Base-by-base conservation (phyloP, 2,113 vertebrate species). In the Entomyzon cyanotis region DNA sequence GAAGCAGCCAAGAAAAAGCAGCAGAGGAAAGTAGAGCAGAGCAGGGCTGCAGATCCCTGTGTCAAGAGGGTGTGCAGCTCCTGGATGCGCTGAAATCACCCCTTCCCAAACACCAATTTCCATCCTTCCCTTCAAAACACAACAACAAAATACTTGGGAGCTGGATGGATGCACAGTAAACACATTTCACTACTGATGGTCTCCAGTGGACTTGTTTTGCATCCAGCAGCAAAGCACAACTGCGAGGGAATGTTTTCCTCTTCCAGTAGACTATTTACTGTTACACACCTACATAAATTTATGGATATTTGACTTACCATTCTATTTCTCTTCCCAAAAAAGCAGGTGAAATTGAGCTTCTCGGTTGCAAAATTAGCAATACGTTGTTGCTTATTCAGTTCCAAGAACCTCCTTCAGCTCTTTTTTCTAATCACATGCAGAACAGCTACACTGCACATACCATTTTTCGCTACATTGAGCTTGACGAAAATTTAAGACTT, bases 401-500 rank as follows among this genome's bases (percentile, higher is more conserved):
- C 30, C 53, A 55, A 64, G 76, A 77, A 70, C 50, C 73, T 77
- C 82, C 84, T 30, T 91, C 64, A 14, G 30, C 64, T 81, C 73
- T 70, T 73, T 49, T 65, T 49, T 28, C 59, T 47, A 91, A 86
- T 73, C 77, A 50, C 70, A 52, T 8, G 31, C 79, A 88, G 86
- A 77, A 64, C 56, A 62, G 81, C 75, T 67, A 90, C 71, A 6
- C 52, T 30, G 64, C 71, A 90, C 88, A 81, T 59, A 86, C 39
- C 82, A 46, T 94, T 95, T 90, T 70, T 89, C 8, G 11, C 94
- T 85, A 84, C 87, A 83, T 17, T 75, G 60, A 93, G 82, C 95
- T 84, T 52, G 79, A 81, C 27, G 68, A 90, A 92, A 95, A 94
- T 84, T 90, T 77, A 95, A 90, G 44, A 86, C 68, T 95, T 94